These are phyloP conservation scores for Streblospio benedicti DNA, from an alignment of 1,140 invertebrate species.

Conservation along the genomic window DNA sequence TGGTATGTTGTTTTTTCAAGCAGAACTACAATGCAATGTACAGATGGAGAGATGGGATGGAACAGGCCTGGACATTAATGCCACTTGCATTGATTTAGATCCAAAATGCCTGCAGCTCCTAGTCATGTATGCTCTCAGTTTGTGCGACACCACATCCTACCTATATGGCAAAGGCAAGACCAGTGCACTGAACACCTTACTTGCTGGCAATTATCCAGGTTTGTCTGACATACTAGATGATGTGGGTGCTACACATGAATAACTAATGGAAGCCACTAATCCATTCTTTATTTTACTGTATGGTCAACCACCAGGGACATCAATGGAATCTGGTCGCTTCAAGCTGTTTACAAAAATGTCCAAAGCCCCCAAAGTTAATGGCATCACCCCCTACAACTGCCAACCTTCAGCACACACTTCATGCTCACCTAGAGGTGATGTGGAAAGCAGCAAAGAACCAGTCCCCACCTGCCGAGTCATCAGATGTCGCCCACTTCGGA, in stretches of 20 bases:
- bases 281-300: not conserved
- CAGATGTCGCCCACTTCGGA: not conserved
- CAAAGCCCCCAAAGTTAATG: not conserved
- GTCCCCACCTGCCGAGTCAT: not conserved
- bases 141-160: not conserved
- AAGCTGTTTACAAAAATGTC: slow-evolving; percentile 1
- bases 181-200: not conserved
- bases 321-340: too few species aligned
- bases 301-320: not conserved
- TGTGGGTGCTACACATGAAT: not conserved
- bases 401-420: not conserved
- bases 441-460: not conserved
- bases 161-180: not conserved
- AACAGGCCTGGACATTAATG: not conserved
- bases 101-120: not conserved
- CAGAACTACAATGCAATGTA: slow-evolving; percentile 2
- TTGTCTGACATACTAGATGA: not conserved
- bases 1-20: not conserved
- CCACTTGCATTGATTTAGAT: not conserved
- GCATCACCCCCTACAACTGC: too few species aligned
- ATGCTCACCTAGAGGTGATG: not conserved
- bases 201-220: not conserved
- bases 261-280: not conserved
- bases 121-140: not conserved
- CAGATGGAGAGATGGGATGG: not conserved